These are phyloP conservation scores for Nudaria mundana DNA, from an alignment of 2,888 invertebrate species.

Conservation along the genomic window DNA sequence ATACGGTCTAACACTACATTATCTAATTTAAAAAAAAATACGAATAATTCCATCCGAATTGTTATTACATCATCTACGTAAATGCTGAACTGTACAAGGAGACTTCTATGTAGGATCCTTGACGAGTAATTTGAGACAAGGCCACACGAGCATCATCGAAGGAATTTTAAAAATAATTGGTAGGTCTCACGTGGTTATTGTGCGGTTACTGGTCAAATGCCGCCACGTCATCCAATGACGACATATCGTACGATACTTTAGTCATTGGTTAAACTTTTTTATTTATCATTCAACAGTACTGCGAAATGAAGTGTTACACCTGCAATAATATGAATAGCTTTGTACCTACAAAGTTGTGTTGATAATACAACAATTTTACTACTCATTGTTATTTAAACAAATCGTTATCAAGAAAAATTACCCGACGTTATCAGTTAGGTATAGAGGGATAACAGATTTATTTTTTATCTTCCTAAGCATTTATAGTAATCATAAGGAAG, in stretches of 20 bases:
- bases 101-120: conserved; percentile 15
- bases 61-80: conserved; percentile 15
- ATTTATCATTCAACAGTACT: conserved; percentile 32
- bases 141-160: conserved; percentile 23
- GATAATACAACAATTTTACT: background rate
- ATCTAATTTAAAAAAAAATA: too few species aligned
- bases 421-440: background rate
- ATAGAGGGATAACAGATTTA: background rate
- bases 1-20: too few species aligned
- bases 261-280: conserved; percentile 31
- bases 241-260: conserved; percentile 63
- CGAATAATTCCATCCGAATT: background rate
- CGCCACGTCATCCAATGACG: conserved; percentile 61
- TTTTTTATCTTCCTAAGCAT: too few species aligned
- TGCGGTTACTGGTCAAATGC: conserved; percentile 15
- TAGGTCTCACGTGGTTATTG: conserved; percentile 7
- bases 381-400: conserved; percentile 25
- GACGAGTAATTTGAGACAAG: conserved; percentile 21
- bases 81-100: conserved; percentile 13
- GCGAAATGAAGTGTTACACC: too few species aligned
- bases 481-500: too few species aligned
- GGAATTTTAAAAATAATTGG: conserved; percentile 38
- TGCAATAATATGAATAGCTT: too few species aligned
- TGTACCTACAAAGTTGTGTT: too few species aligned
- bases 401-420: conserved; percentile 25